These are phyloP conservation scores for Hydroisotoma schaefferi DNA, from an alignment of 2,888 invertebrate genomes.

Conservation along the genomic window DNA sequence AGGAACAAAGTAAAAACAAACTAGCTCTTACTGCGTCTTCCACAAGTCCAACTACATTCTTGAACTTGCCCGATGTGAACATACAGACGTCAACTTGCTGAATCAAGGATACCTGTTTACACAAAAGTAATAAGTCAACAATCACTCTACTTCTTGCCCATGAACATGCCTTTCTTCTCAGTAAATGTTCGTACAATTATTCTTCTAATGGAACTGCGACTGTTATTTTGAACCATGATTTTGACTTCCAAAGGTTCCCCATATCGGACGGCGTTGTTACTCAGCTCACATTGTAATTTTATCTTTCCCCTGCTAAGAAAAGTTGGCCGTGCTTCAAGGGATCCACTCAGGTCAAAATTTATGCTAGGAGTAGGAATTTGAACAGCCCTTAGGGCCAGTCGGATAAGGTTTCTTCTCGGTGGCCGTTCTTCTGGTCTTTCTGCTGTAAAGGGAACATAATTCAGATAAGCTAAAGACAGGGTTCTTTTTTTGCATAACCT, in stretches of 20 bases:
- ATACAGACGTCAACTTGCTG: constrained; percentile 92
- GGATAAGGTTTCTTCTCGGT: constrained; percentile 71
- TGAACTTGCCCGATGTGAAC: constrained; percentile 92
- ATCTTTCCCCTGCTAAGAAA: constrained; percentile 78
- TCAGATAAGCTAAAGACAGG: neutral
- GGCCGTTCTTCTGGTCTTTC: constrained; percentile 78
- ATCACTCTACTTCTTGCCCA: too few relatives aligned
- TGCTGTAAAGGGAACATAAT: constrained; percentile 60
- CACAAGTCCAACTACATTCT: constrained; percentile 73
- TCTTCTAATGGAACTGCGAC: constrained; percentile 76
- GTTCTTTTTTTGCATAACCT: too few relatives aligned
- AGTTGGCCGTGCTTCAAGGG: constrained; percentile 49
- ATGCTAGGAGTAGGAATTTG: constrained; percentile 40
- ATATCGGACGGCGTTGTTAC: constrained; percentile 77
- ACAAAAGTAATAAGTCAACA: too few relatives aligned
- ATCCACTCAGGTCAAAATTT: constrained; percentile 35
- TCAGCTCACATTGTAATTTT: constrained; percentile 71
- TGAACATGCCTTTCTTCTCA: too few relatives aligned
- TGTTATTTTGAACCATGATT: constrained; percentile 72
- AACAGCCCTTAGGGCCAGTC: constrained; percentile 66
- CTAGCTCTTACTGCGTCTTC: constrained; percentile 44
- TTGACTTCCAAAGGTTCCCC: constrained; percentile 74
- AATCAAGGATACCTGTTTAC: constrained; percentile 69
- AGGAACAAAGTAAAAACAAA: too few relatives aligned
- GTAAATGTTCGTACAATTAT: constrained; percentile 64